Base-by-base conservation (phyloP, 2,888 invertebrate species). In the Rutpela maculata region DNA sequence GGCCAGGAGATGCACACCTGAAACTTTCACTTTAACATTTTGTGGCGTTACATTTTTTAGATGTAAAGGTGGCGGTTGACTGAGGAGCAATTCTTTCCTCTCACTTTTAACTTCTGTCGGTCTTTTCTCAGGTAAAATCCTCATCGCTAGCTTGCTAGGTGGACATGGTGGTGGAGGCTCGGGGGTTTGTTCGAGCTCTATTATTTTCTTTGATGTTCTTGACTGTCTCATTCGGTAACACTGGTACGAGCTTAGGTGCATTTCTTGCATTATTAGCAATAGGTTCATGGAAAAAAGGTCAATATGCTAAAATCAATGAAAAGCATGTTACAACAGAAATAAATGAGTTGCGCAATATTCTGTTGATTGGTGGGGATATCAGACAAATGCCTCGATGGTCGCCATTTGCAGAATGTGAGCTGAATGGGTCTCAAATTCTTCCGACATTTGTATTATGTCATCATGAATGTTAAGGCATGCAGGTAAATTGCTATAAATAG, bases 181-280 rank as follows among this genome's bases (percentile, higher is more conserved):
- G 15, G 93, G 92, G 66, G 91, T 88, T 35, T 81, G 74, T 17
- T 84, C 84, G 88, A 95, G 93, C 86, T 95, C 94, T 78, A 96
- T 95, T 15, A 95, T 90, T 89, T 91, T 92, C 84, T 93, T 90
- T 57, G 95, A 93, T 12, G 95, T 94, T 87, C 95, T 94, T 79
- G 95, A 94, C 81, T 95, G 92, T 74, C 93, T 93, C 74, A 95
- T 93, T 86, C 97, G 93, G 89, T 97, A 96, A 95, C 96, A 82
- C 94, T 95, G 89, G 91, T 97, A 97, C 19, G 97, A 97, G 76
- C 95, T 94, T 80, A 95, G 90, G 82, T 93, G 91, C 62, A 91
- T 90, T 88, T 94, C 95, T 89, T 95, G 91, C 88, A 96, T 92
- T 66, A 94, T 89, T 65, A 95, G 86, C 71, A 92, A 87, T 57